phyloP scores from a whole-genome alignment of 2,113 vertebrate species.

The Trematocara zebra region DNA sequence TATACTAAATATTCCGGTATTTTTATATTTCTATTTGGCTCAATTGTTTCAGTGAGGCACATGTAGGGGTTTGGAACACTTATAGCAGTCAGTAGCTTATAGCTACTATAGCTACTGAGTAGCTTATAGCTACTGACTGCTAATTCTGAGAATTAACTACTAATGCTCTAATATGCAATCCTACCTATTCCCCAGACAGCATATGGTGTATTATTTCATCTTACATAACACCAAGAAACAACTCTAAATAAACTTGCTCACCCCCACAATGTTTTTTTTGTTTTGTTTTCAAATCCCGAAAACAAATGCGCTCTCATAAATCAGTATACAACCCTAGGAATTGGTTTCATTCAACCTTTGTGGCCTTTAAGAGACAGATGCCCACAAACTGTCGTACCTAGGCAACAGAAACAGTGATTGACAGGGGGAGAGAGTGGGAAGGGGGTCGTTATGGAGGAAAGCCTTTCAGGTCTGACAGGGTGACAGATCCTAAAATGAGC shows the following conservation, averaged over 20 bases:
- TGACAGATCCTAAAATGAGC: slow-evolving; percentile 67
- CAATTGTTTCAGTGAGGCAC: not conserved
- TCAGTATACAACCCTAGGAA: slow-evolving; percentile 2
- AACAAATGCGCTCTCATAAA: slow-evolving; percentile 14
- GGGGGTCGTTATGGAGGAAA: slow-evolving; percentile 29
- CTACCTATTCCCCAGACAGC: not conserved
- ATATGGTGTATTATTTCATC: not conserved
- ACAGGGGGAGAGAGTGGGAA: slow-evolving; percentile 14
- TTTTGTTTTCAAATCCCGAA: not conserved
- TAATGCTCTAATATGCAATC: not conserved
- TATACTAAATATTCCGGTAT: not conserved
- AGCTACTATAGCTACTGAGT: not conserved
- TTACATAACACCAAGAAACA: not conserved
- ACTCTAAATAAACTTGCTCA: not conserved
- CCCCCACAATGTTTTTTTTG: not conserved
- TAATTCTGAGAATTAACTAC: not conserved
- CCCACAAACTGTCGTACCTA: not conserved
- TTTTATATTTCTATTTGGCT: not conserved
- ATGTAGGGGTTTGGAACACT: not conserved
- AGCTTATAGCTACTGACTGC: not conserved
- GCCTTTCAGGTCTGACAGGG: slow-evolving; percentile 60
- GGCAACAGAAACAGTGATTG: slow-evolving; percentile 39
- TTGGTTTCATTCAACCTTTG: slow-evolving; percentile 39
- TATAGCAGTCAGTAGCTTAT: not conserved
- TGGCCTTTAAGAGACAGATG: slow-evolving; percentile 24